These are phyloP conservation scores for human DNA, from an alignment of 2,113 vertebrate species.

Conservation along the genomic window GRCh38 chr7:128822501-128823000, in stretches of 20 bases:
- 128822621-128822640: not conserved
- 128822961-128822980: not conserved
- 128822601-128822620: not conserved
- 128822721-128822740: not conserved
- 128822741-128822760: not conserved
- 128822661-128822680: not conserved
- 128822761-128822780: not conserved
- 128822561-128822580: not conserved
- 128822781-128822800: not conserved
- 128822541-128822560: not conserved
- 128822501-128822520: not conserved
- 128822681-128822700: not conserved
- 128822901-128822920: not conserved
- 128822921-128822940: not conserved
- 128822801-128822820: not conserved
- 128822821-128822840: not conserved
- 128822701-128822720: not conserved
- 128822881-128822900: not conserved
- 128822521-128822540: not conserved
- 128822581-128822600: not conserved
- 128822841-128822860: not conserved
- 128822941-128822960: not conserved
- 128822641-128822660: not conserved
- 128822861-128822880: not conserved
- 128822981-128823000: not conserved